phyloP scores from a whole-genome alignment of 2,797 vertebrate species.

The Hipposideros larvatus region DNA sequence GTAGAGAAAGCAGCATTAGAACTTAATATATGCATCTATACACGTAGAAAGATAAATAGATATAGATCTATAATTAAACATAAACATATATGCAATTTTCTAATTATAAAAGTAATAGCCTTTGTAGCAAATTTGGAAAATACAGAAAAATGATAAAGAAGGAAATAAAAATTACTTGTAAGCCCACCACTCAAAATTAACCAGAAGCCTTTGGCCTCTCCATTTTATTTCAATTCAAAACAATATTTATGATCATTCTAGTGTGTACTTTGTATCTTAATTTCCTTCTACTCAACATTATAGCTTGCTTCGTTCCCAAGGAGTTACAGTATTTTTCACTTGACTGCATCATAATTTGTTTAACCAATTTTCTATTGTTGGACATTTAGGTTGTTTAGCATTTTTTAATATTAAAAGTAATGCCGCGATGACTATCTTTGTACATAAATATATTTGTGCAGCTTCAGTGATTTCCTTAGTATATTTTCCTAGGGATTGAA shows the following conservation, averaged over 20 bases:
- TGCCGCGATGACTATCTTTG: not conserved
- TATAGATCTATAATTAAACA: not conserved
- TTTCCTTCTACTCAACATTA: not conserved
- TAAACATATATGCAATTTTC: not conserved
- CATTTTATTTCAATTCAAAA: not conserved
- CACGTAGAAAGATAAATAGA: not conserved
- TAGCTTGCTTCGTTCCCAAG: not conserved
- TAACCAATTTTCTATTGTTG: conserved; percentile 31
- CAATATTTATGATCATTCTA: not conserved
- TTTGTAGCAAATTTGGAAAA: conserved; percentile 34
- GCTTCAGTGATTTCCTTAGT: conserved; percentile 12
- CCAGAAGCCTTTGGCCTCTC: not conserved
- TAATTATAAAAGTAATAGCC: conserved; percentile 37
- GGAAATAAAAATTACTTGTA: not conserved
- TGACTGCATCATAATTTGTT: not conserved
- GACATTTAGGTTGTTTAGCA: not conserved
- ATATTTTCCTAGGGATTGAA: conserved; percentile 28
- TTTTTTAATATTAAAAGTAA: conserved; percentile 66
- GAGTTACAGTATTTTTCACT: not conserved
- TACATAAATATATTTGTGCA: conserved; percentile 20
- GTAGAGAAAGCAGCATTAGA: not conserved
- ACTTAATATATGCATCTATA: not conserved
- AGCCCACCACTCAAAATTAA: not conserved
- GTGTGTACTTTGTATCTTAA: not conserved
- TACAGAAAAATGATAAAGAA: not conserved